Percentiles rank a stretch among this genome's conserved stretches.
Conservation (phyloP, 2,797 vertebrate genomes). For the Anguilla marmorata region DNA sequence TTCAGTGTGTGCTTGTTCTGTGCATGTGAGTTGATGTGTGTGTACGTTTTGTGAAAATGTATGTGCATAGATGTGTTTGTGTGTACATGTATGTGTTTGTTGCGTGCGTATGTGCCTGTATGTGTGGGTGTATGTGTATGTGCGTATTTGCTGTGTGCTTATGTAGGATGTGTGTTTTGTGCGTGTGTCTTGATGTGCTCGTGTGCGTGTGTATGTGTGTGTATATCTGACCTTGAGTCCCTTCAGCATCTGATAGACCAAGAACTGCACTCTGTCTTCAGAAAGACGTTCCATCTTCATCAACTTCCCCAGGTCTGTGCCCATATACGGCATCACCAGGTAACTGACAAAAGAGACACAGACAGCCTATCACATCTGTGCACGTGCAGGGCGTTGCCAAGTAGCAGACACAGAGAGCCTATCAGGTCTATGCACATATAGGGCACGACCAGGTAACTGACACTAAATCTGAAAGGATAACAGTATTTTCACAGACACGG, state of each 20-base stretch:
- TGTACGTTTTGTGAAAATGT: neutral
- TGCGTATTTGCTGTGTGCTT: neutral
- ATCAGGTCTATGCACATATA: neutral
- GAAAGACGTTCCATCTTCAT: constrained; percentile 91
- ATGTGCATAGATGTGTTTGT: neutral
- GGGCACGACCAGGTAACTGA: neutral
- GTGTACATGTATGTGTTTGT: too few relatives aligned
- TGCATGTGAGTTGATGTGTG: neutral
- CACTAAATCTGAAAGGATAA: neutral
- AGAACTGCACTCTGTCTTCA: constrained; percentile 91
- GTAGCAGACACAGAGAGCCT: constrained; percentile 65
- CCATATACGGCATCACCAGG: constrained; percentile 98
- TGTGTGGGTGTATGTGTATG: neutral
- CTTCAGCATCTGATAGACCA: constrained; percentile 93
- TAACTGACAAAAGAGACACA: constrained; percentile 71
- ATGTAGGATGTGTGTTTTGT: neutral
- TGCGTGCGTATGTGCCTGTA: neutral
- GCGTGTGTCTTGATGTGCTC: neutral
- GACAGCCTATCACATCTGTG: neutral
- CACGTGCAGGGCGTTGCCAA: constrained; percentile 92
- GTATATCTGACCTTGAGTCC: constrained; percentile 84
- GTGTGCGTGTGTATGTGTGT: neutral
- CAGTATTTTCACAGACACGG: too few relatives aligned
- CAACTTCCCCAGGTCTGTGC: constrained; percentile 91
- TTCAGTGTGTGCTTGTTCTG: too few relatives aligned